These are phyloP conservation scores for Sprattus sprattus DNA, from an alignment of 2,113 vertebrate genomes.

Conservation along the genomic window DNA sequence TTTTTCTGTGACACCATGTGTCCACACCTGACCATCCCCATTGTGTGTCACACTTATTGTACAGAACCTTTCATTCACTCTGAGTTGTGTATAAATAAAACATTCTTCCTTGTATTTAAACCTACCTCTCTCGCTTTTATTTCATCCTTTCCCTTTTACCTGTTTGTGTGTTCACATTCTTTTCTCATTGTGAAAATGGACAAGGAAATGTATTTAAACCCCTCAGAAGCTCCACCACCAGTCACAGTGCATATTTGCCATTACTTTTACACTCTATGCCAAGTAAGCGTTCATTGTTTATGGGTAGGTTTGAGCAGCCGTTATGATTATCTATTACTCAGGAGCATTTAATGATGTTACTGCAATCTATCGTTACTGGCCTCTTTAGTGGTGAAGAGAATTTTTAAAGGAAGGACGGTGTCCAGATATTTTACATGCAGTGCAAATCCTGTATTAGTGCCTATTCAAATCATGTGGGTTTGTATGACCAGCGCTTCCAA, in stretches of 20 bases:
- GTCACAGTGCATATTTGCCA: not conserved
- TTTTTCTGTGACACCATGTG: constrained; percentile 54
- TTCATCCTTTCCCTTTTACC: constrained; percentile 33
- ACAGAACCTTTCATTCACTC: constrained; percentile 81
- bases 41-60: constrained; percentile 79
- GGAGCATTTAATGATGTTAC: not conserved
- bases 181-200: not conserved
- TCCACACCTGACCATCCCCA: constrained; percentile 61
- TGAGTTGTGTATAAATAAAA: constrained; percentile 91
- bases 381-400: not conserved
- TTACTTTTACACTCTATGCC: not conserved
- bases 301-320: not conserved
- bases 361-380: not conserved
- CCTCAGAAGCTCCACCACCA: not conserved
- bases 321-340: not conserved
- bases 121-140: constrained; percentile 64
- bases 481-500: not conserved
- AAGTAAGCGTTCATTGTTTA: not conserved
- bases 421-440: not conserved
- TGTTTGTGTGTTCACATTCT: constrained; percentile 26
- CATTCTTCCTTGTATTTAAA: constrained; percentile 74
- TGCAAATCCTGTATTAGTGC: not conserved
- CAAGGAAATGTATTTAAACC: not conserved
- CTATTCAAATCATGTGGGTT: not conserved
- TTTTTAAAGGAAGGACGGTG: not conserved